Evolutionary conservation across 2,888 invertebrate genomes (phyloP).

Genomic region (Stegophylla sp.): DNA sequence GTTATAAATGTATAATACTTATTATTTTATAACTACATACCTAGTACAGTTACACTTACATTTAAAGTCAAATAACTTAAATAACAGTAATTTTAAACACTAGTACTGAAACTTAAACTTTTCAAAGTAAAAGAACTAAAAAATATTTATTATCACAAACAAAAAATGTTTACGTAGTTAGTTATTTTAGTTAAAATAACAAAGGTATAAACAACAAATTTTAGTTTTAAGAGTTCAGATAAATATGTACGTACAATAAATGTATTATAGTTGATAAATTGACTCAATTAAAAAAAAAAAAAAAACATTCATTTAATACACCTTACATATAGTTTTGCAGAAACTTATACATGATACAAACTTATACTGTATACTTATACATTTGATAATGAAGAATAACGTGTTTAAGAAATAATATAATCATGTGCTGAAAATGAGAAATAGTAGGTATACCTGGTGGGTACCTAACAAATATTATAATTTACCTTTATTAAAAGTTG

Average conservation of each 20-base stretch:
- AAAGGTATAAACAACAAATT: neutral
- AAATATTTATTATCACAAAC: no score
- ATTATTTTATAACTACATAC: neutral
- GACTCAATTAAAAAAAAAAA: neutral
- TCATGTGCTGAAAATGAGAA: no score
- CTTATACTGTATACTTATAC: neutral
- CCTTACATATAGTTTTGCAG: neutral
- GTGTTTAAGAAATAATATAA: neutral
- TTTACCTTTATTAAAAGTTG: constrained; percentile 27
- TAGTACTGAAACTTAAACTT: no score
- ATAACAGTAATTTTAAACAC: neutral
- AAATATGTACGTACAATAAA: neutral
- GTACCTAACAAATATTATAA: neutral
- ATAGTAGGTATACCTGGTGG: neutral
- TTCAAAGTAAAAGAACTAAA: no score
- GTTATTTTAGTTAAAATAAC: neutral
- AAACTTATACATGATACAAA: no score
- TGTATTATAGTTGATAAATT: neutral
- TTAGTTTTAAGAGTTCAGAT: neutral
- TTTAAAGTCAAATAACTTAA: neutral
- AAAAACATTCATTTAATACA: neutral
- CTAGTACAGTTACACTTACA: neutral
- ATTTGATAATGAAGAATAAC: neutral
- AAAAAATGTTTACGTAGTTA: no score
- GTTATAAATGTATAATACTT: neutral